phyloP scores from a whole-genome alignment of 2,113 vertebrate species.

The Taxidea taxus region DNA sequence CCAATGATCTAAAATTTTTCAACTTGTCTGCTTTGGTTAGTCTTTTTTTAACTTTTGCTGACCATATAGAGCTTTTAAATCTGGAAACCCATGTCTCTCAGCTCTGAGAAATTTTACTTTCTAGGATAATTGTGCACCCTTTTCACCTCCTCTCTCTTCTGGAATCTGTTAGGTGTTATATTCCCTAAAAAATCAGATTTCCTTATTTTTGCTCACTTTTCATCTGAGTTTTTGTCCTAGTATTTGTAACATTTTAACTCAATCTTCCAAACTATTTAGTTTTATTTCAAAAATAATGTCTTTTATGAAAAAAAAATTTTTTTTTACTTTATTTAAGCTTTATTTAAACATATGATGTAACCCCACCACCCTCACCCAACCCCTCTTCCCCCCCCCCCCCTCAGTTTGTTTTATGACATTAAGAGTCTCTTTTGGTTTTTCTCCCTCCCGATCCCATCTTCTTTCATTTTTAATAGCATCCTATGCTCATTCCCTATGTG shows the following conservation, averaged over 20 bases:
- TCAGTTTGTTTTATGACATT: no score
- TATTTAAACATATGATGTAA: no score
- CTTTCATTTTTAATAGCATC: background rate
- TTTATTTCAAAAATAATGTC: background rate
- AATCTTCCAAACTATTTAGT: background rate
- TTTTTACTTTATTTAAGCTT: no score
- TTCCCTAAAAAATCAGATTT: background rate
- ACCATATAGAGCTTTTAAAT: background rate
- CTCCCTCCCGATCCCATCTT: no score
- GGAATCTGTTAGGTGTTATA: background rate
- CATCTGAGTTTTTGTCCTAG: background rate
- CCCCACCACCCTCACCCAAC: no score
- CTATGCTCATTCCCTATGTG: background rate
- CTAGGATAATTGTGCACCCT: background rate
- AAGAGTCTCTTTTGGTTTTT: no score
- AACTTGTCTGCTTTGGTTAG: background rate
- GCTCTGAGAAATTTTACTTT: background rate
- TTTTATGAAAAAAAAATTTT: background rate
- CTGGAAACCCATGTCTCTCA: background rate
- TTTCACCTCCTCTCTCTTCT: background rate
- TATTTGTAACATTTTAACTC: constrained; percentile 6
- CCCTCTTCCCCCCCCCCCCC: no score
- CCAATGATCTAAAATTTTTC: background rate
- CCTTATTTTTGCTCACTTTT: background rate
- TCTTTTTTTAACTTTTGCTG: background rate